Evolutionary conservation across 1,140 invertebrate species (phyloP).

Genomic region (Atopsyche davidsoni): DNA sequence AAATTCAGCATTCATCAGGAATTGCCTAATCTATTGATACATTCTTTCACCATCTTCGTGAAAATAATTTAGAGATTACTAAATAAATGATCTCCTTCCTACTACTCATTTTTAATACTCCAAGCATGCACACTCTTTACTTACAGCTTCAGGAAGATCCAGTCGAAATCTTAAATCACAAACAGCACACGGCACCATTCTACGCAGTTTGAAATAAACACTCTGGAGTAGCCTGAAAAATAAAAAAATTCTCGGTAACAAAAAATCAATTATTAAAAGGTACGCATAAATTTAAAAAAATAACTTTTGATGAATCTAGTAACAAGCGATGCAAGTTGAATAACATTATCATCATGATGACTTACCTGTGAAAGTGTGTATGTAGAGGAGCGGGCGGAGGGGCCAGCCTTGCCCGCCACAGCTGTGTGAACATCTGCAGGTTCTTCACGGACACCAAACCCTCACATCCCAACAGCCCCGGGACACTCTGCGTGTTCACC

Average conservation of each 20-base stretch:
- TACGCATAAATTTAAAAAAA: background rate
- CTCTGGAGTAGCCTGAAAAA: slow-evolving; percentile 52
- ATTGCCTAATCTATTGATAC: too few species aligned
- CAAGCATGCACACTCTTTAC: slow-evolving; percentile 11
- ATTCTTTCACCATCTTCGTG: too few species aligned
- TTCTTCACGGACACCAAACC: slow-evolving; percentile 62
- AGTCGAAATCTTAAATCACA: slow-evolving; percentile 72
- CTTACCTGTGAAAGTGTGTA: slow-evolving; percentile 28
- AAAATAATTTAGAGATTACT: too few species aligned
- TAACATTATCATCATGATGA: background rate
- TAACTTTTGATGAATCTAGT: too few species aligned
- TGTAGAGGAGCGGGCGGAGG: slow-evolving; percentile 20
- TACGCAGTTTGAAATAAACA: slow-evolving; percentile 78
- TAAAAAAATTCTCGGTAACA: background rate
- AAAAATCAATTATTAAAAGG: background rate
- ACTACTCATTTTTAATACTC: too few species aligned
- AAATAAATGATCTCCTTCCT: too few species aligned
- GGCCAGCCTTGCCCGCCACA: slow-evolving; percentile 68
- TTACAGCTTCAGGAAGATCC: slow-evolving; percentile 68
- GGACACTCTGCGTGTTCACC: slow-evolving; percentile 77
- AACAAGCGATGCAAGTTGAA: background rate
- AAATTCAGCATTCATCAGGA: too few species aligned
- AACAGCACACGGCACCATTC: slow-evolving; percentile 77
- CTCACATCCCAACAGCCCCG: slow-evolving; percentile 57
- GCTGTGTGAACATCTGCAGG: slow-evolving; percentile 83